Base-by-base conservation (phyloP, 2,113 vertebrate species). In the Cavia porcellus region DNA sequence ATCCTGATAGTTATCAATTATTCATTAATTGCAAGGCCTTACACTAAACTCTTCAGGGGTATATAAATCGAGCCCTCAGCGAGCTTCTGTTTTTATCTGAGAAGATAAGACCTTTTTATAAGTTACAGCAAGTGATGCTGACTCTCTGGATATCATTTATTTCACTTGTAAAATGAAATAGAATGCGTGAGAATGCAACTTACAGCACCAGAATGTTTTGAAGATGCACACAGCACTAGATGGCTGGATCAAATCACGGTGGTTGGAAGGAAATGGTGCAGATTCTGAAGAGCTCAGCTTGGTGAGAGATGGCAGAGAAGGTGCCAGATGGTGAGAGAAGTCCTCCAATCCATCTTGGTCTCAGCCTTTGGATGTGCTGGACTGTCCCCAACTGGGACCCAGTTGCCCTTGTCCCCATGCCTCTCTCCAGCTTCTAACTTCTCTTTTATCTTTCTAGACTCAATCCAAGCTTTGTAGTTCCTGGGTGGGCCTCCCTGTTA, bases 1-100 rank as follows among this genome's bases (percentile, higher is more conserved):
- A 84, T 87, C 66, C 47, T 84, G 59, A 72, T 74, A 74, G 86
- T 87, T 90, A 80, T 70, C 75, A 47, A 0, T 79, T 66, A 52
- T 55, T 92, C 81, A 74, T 59, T 79, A 70, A 94, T 45, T 80
- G 45, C 52, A 30, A 77, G 30, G 28, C 72, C 70, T 90, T 64
- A 15, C 75, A 50, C 89, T 90, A 52, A 82, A 86, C 57, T 92
- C 81, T 86, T 89, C 35, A 77, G 47, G 59, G 66, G 13, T n/a
- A n/a, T 87, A n/a, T 50, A 28, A 83, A 59, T 66, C 6, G 6
- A 87, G 64, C 75, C 97, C 61, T 87, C 92, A 84, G 17, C 30
- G n/a, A 94, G 75, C 92, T 84, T 90, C 93, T 77, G 80, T 77
- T 90, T 94, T 89, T 64, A 66, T 66, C 57, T 45, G 64, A 84